Percentiles rank a stretch among this genome's conserved stretches.
Evolutionary conservation across 2,888 invertebrate genomes (phyloP).

Genomic region (Sphaerophoria taeniata): DNA sequence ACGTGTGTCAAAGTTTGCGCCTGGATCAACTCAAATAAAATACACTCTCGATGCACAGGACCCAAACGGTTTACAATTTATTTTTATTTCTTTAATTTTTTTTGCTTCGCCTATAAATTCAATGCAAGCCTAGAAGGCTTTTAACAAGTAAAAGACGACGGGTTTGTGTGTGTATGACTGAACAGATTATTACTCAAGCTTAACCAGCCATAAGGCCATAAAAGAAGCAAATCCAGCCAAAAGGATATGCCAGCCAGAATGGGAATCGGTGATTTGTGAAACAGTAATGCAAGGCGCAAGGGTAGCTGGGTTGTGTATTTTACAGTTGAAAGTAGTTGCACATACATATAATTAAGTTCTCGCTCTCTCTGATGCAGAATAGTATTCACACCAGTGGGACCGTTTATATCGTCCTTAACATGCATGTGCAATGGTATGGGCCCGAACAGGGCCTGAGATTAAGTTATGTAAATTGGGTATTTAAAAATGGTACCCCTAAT

Average conservation of each 20-base stretch:
- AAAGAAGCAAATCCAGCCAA: constrained; percentile 7
- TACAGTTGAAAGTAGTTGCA: constrained; percentile 9
- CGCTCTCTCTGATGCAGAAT: not conserved
- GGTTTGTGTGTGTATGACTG: not conserved
- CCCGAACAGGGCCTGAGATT: constrained; percentile 12
- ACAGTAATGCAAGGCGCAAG: not conserved
- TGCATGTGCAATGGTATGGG: not conserved
- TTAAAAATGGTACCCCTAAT: constrained; percentile 24
- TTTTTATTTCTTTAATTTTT: not conserved
- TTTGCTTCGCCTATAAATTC: constrained; percentile 1
- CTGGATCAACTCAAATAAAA: constrained; percentile 20
- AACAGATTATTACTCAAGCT: not conserved
- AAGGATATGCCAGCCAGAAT: constrained; percentile 17
- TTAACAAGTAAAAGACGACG: not conserved
- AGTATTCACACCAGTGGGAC: not conserved
- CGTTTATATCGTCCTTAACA: not conserved
- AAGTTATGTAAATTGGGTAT: constrained; percentile 46
- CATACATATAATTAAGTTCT: constrained; percentile 30
- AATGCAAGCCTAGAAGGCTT: not conserved
- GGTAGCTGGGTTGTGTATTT: constrained; percentile 3
- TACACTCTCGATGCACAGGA: not conserved
- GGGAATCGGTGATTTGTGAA: constrained; percentile 4
- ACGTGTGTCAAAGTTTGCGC: constrained; percentile 20
- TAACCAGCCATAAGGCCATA: not conserved
- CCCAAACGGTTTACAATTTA: not conserved